Evolutionary conservation across 2,797 vertebrate species (phyloP), one percentile per base, ranked within the genome.

Genomic region (Mionectes olivaceus): DNA sequence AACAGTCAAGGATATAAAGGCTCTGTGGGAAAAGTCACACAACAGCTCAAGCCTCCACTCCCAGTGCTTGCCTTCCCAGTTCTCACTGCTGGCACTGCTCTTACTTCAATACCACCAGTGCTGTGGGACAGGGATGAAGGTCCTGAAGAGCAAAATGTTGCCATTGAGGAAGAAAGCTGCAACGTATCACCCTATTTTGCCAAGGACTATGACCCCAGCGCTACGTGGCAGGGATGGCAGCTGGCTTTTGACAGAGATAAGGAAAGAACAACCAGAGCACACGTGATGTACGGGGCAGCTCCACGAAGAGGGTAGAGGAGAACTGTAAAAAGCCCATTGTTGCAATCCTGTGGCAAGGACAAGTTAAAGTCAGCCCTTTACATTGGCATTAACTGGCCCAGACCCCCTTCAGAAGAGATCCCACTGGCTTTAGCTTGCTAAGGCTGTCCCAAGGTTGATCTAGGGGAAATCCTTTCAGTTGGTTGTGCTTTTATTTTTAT

Each of bases 201-300:
- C 10, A 67, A 57, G 56, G 61, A 90, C 43, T 63, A n/a, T 73
- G 89, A 92, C 46, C 69, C 55, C 23, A 50, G 30, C 39, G 27
- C 17, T 47, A 96, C 0, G 32, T 83, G 79, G 73, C 82, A 91
- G 50, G 60, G 57, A 75, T 27, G 35, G 91, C 17, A 83, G 80
- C 28, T 89, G 57, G 55, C 59, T 93, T 92, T 87, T 52, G 79
- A 83, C 41, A 92, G 35, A 94, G 93, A 91, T 88, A 94, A 92
- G 56, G 46, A 76, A 82, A 67, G 60, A 89, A 41, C 56, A 82
- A 56, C 53, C 41, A 80, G 14, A 83, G 57, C 44, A 78, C 86
- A 80, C 0, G 3, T 44, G 61, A 73, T 49, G n/a, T 1, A 8
- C 16, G 44, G 25, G 73, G 76, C 56, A 84, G 61, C 73, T 47